Evolutionary conservation across 2,797 vertebrate genomes (phyloP).

Genomic region (Anisognathus igniventris): DNA sequence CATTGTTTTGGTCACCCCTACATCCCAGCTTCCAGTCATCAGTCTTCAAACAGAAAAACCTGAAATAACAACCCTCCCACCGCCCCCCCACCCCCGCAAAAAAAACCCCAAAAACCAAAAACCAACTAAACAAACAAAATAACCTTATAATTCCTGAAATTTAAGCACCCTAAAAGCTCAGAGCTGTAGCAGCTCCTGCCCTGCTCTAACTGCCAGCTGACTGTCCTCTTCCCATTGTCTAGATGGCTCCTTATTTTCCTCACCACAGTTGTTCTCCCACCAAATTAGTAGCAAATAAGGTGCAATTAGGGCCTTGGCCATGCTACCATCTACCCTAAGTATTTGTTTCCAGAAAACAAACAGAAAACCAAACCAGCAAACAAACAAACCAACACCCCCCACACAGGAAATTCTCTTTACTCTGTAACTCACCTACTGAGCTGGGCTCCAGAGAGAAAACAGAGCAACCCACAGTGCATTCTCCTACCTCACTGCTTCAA

Average conservation of each 20-base stretch:
- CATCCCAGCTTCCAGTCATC: background rate
- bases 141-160: background rate
- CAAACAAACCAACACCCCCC: background rate
- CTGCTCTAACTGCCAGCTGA: background rate
- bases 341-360: background rate
- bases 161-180: background rate
- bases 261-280: background rate
- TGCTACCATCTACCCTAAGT: background rate
- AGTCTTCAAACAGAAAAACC: background rate
- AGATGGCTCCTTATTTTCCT: background rate
- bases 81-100: fast-evolving
- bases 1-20: background rate
- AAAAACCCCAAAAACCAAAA: background rate
- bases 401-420: background rate
- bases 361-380: background rate
- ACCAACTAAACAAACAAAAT: background rate
- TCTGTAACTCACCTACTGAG: background rate
- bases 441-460: background rate
- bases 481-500: background rate
- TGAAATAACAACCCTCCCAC: background rate
- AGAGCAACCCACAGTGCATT: background rate
- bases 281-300: background rate
- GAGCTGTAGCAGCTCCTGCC: background rate
- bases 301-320: background rate
- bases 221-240: background rate